Conservation (phyloP, 1,140 invertebrate genomes). For the Chironomus tepperi region DNA sequence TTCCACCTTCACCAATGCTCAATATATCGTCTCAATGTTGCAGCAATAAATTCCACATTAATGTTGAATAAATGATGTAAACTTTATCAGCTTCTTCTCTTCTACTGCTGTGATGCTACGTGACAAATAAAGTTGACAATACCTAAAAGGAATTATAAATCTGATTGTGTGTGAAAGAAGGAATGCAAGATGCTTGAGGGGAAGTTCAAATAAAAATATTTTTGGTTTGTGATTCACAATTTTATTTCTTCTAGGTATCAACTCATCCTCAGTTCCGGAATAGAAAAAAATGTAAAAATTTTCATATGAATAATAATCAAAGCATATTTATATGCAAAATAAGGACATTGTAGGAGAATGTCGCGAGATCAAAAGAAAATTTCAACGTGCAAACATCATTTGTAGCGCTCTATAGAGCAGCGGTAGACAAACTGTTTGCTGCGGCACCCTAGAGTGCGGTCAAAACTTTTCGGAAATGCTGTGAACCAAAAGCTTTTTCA, state of each 20-base stretch:
- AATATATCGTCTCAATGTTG: neutral
- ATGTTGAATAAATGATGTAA: neutral
- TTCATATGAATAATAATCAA: neutral
- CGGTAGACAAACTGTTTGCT: too few relatives aligned
- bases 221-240: too few relatives aligned
- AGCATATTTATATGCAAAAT: slow-evolving; percentile 14
- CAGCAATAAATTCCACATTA: neutral
- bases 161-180: too few relatives aligned
- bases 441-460: too few relatives aligned
- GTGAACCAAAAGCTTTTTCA: too few relatives aligned
- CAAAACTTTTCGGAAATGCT: too few relatives aligned
- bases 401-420: too few relatives aligned
- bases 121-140: neutral
- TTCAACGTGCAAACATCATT: neutral
- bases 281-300: neutral
- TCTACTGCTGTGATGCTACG: neutral
- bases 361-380: neutral
- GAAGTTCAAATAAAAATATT: too few relatives aligned
- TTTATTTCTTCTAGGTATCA: too few relatives aligned
- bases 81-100: neutral
- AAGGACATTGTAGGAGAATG: neutral
- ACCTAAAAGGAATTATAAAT: too few relatives aligned
- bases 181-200: too few relatives aligned
- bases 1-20: neutral
- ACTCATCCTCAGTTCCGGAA: neutral